Base-by-base conservation (phyloP, 2,797 vertebrate genomes). In the Falco naumanni region DNA sequence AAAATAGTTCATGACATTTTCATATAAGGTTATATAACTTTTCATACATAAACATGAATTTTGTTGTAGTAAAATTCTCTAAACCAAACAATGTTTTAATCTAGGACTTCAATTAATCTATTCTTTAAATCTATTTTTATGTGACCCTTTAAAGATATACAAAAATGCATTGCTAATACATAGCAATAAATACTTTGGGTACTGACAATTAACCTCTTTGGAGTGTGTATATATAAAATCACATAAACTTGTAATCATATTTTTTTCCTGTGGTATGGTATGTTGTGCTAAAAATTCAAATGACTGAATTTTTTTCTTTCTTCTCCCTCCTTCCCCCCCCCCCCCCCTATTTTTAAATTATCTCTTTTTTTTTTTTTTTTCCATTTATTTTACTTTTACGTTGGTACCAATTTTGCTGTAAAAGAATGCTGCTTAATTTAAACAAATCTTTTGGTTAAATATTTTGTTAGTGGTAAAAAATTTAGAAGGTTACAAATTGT, bases 151-250 rank as follows among this genome's bases (percentile, higher is more conserved):
- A 98, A 98, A 98, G 98, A 98, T 98, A 98, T 98, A 98, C 98
- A 98, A 98, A 98, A 97, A 97, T 97, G 92, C 94, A 98, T 98
- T 98, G 98, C 98, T 99, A 98, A 98, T 98, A 98, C 97, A 95
- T 98, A 98, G 98, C 98, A 98, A 99, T 99, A 98, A 98, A 98
- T 98, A 98, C 98, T 98, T 98, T 97, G 98, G 98, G 99, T 99
- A 99, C 98, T 99, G 98, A 98, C 98, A 97, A 94, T 97, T 97
- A 97, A 97, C 97, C 97, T 98, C 97, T 98, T 98, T 97, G 96
- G 97, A 98, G 98, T 98, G 93, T 98, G 85, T 98, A 93, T 98
- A 98, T 98, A 98, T 98, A 98, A 98, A 98, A 98, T 98, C 97
- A 98, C 97, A 66, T 96, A 97, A 98, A 98, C 97, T 97, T 98